phyloP scores from a whole-genome alignment of 2,113 vertebrate genomes.

The Nothobranchius furzeri region DNA sequence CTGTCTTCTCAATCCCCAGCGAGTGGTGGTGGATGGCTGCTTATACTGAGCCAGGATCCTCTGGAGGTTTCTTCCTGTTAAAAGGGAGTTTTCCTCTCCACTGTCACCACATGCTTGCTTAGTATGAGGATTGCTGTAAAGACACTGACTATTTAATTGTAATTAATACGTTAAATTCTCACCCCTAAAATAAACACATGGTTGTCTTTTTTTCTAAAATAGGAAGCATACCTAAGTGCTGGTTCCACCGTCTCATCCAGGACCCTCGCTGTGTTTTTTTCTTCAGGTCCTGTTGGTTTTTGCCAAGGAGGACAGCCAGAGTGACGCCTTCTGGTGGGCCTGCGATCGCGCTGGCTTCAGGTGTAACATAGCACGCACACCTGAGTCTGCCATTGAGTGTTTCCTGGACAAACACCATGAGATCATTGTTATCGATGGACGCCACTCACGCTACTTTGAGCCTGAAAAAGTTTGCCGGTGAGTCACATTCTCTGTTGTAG shows the following conservation, averaged over 20 bases:
- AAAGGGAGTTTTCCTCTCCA: too few relatives aligned
- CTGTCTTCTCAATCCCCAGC: too few relatives aligned
- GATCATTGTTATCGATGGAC: constrained; percentile 91
- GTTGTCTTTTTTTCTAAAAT: too few relatives aligned
- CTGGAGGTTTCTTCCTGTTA: too few relatives aligned
- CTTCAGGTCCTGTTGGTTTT: constrained; percentile 93
- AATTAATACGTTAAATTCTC: too few relatives aligned
- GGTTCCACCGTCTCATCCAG: background rate
- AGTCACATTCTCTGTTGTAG: constrained; percentile 20
- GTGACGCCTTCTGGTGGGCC: constrained; percentile 96
- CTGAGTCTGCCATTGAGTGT: constrained; percentile 90
- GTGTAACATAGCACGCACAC: constrained; percentile 88
- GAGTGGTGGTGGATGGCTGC: too few relatives aligned
- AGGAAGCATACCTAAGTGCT: too few relatives aligned
- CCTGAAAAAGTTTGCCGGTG: constrained; percentile 91
- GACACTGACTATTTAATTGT: too few relatives aligned
- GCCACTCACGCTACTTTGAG: constrained; percentile 86
- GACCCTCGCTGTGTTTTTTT: constrained; percentile 2
- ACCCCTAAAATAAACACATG: too few relatives aligned
- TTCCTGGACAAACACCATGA: constrained; percentile 96
- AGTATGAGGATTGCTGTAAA: too few relatives aligned
- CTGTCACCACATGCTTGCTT: too few relatives aligned
- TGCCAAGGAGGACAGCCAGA: constrained; percentile 94
- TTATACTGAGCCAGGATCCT: too few relatives aligned
- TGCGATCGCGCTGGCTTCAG: constrained; percentile 92